These are phyloP conservation scores for Lagorchestes hirsutus DNA, from an alignment of 2,797 vertebrate species.

Conservation along the genomic window DNA sequence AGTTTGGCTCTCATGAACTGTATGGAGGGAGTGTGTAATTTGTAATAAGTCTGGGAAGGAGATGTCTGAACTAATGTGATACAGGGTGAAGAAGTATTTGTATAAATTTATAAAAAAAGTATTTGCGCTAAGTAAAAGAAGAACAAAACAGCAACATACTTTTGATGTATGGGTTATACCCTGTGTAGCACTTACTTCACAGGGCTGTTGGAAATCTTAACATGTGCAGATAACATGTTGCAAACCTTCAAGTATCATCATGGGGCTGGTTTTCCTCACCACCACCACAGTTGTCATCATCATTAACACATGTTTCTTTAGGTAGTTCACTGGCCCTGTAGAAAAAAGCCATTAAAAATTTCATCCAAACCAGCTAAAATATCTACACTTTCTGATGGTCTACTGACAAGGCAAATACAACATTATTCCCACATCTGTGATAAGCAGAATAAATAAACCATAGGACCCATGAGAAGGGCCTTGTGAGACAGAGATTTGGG, in stretches of 20 bases:
- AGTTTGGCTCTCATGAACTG: background rate
- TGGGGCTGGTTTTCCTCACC: background rate
- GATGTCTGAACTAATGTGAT: background rate
- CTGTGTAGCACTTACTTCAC: background rate
- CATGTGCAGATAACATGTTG: background rate
- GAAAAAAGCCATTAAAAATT: background rate
- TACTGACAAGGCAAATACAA: constrained; percentile 47
- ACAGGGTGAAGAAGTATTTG: background rate
- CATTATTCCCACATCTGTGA: constrained; percentile 55
- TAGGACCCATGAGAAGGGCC: background rate
- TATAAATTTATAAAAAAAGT: constrained; percentile 8
- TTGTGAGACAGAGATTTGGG: constrained; percentile 1
- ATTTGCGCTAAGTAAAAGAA: background rate
- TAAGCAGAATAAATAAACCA: background rate
- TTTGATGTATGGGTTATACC: background rate
- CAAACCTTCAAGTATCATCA: background rate
- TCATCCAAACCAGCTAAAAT: constrained; percentile 31
- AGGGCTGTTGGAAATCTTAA: background rate
- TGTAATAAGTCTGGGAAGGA: background rate
- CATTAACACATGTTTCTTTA: background rate
- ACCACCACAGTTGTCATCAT: background rate
- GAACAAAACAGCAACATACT: background rate
- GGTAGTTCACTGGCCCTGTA: background rate
- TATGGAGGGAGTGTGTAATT: background rate
- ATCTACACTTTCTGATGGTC: constrained; percentile 40